Conservation (phyloP, 2,113 vertebrate genomes). For the Megalops atlanticus region DNA sequence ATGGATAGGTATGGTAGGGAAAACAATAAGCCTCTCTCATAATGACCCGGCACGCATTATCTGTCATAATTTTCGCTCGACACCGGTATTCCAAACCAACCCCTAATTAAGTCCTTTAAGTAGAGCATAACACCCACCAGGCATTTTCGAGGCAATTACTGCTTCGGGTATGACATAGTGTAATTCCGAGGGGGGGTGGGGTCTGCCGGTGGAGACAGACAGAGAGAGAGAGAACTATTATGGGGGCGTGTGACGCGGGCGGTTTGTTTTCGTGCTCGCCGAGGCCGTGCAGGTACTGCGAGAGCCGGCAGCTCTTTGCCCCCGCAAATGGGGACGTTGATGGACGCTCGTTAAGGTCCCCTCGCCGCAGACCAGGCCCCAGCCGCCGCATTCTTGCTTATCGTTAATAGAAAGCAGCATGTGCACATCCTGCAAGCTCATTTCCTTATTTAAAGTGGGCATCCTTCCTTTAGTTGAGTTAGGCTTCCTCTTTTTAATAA, state of each 20-base stretch:
- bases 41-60: constrained; percentile 41
- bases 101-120: constrained; percentile 6
- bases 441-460: constrained; percentile 86
- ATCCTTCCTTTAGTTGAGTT: constrained; percentile 82
- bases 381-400: constrained; percentile 66
- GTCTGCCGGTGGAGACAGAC: constrained; percentile 45
- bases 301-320: constrained; percentile 52
- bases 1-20: not conserved
- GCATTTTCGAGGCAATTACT: constrained; percentile 52
- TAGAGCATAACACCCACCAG: constrained; percentile 22
- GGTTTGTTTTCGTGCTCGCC: constrained; percentile 58
- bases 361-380: constrained; percentile 40
- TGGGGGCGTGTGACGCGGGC: constrained; percentile 46
- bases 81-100: constrained; percentile 40
- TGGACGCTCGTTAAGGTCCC: constrained; percentile 31
- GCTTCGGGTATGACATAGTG: constrained; percentile 26
- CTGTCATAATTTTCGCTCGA: constrained; percentile 40
- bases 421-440: constrained; percentile 82
- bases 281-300: constrained; percentile 64
- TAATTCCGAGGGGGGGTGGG: constrained; percentile 58
- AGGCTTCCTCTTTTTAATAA: constrained; percentile 75
- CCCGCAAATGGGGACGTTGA: constrained; percentile 22
- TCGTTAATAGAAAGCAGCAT: constrained; percentile 85
- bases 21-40: constrained; percentile 13
- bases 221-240: not conserved